These are phyloP conservation scores for Andrena camellia DNA, from an alignment of 2,888 invertebrate species.

Conservation along the genomic window DNA sequence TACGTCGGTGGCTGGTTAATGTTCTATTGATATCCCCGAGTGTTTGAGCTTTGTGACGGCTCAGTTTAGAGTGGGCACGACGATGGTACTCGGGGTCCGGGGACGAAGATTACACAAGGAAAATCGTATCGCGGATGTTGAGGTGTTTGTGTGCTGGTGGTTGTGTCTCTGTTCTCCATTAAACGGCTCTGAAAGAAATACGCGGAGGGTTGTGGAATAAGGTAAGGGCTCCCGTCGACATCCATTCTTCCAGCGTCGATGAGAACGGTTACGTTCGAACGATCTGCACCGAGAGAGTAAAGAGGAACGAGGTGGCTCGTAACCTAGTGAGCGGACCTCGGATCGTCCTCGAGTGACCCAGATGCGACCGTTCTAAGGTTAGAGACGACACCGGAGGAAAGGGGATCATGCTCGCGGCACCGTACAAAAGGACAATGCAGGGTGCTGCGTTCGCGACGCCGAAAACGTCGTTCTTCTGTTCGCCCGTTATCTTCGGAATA, in stretches of 20 bases:
- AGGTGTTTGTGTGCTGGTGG: too few species aligned
- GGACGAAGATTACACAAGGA: too few species aligned
- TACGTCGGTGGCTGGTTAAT: slow-evolving; percentile 11
- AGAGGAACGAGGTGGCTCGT: slow-evolving; percentile 13
- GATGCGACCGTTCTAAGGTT: slow-evolving; percentile 28
- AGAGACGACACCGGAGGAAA: slow-evolving; percentile 36
- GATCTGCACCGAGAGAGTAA: slow-evolving; percentile 13
- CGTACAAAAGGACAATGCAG: slow-evolving; percentile 18
- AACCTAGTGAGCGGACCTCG: not conserved
- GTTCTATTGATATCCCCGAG: not conserved
- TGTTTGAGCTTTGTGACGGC: not conserved
- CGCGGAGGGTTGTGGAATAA: too few species aligned
- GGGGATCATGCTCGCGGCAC: not conserved
- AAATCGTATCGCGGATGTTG: too few species aligned
- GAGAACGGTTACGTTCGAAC: slow-evolving; percentile 21
- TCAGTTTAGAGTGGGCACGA: too few species aligned
- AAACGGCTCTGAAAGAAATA: too few species aligned
- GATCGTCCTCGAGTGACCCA: slow-evolving; percentile 40
- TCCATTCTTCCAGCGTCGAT: not conserved
- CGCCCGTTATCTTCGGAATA: slow-evolving; percentile 40
- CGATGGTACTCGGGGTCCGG: too few species aligned
- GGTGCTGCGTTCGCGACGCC: slow-evolving; percentile 6
- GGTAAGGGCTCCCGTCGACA: not conserved
- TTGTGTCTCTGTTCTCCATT: too few species aligned
- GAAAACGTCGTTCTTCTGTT: slow-evolving; percentile 23